Base-by-base conservation (phyloP, 2,113 vertebrate species). In the Acrocephalus arundinaceus region DNA sequence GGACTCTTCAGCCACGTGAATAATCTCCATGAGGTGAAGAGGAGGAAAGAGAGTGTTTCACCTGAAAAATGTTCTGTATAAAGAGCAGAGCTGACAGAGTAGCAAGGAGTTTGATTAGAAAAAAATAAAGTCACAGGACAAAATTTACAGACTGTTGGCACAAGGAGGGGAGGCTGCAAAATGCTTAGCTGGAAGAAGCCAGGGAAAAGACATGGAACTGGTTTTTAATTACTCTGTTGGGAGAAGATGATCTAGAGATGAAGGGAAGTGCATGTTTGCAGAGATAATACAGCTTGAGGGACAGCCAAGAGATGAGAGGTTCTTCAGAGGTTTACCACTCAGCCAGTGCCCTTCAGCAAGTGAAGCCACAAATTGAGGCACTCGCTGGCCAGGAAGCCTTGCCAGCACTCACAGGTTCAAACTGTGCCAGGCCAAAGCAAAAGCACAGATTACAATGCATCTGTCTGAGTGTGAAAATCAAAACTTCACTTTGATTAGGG, bases 171-270 rank as follows among this genome's bases (percentile, higher is more conserved):
- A 39, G 23, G 52, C 58, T 86, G 59, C 57, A 83, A 81, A 93
- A 81, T 63, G 23, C 31, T 89, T 37, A 39, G 52, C 77, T 73
- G 75, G 63, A 89, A 72, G 37, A 87, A 87, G 49, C 16, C 41
- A 48, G 57, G 22, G 37, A 88, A 91, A 91, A 93, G 41, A 43
- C 3, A 20, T 43, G 28, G 57, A 94, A 45, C n/a, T 73, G 61
- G 2, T 76, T 89, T 94, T 93, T 83, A 87, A 85, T 91, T 87
- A 66, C 76, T 88, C 62, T 91, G 30, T 59, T 86, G 46, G 61
- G 46, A 89, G 71, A 82, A 90, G 70, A 92, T 94, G 85, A 73
- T 70, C 15, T 4, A 74, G 78, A 95, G 85, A 94, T 88, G 74
- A 88, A 76, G 52, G 33, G 78, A 95, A 74, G 52, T 1, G 2